Percentiles rank a stretch among this genome's conserved stretches.
Conservation (phyloP, 2,888 invertebrate species). For the Ennomos quercinarius region DNA sequence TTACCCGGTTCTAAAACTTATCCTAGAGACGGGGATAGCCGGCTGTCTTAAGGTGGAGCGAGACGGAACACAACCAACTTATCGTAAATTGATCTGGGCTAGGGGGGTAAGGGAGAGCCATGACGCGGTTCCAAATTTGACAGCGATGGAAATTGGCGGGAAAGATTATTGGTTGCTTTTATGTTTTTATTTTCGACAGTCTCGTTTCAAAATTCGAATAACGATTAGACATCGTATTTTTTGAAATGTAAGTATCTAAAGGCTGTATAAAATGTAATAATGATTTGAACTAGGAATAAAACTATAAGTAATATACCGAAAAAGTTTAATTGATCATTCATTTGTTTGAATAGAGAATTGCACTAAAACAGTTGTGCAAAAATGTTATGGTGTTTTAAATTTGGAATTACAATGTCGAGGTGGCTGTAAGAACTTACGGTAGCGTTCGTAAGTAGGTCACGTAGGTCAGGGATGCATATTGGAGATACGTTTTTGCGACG, state of each 20-base stretch:
- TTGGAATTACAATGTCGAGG: conserved; percentile 45
- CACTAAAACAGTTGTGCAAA: too few relatives aligned
- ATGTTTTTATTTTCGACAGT: conserved; percentile 37
- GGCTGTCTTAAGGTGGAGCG: conserved; percentile 80
- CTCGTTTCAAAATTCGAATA: conserved; percentile 33
- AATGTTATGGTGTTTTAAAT: conserved; percentile 38
- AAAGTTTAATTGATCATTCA: too few relatives aligned
- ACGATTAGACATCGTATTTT: conserved; percentile 38
- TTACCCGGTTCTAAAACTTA: conserved; percentile 76
- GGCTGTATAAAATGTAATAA: background rate
- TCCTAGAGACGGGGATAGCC: conserved; percentile 77
- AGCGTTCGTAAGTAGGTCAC: conserved; percentile 56
- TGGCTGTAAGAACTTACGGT: conserved; percentile 31
- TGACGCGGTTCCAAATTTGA: conserved; percentile 81
- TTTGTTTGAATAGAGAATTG: too few relatives aligned
- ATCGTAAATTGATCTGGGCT: conserved; percentile 84
- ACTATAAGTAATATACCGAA: background rate
- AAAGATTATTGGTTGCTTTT: conserved; percentile 77
- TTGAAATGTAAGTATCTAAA: conserved; percentile 10
- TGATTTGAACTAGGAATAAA: background rate
- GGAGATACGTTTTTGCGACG: conserved; percentile 52
- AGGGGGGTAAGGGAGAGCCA: conserved; percentile 52
- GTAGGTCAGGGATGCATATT: conserved; percentile 63
- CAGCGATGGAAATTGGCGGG: conserved; percentile 85
- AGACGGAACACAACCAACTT: conserved; percentile 80